Base-by-base conservation (phyloP, 1,140 invertebrate species). In the roundworm (Caenorhabditis elegans) region DNA sequence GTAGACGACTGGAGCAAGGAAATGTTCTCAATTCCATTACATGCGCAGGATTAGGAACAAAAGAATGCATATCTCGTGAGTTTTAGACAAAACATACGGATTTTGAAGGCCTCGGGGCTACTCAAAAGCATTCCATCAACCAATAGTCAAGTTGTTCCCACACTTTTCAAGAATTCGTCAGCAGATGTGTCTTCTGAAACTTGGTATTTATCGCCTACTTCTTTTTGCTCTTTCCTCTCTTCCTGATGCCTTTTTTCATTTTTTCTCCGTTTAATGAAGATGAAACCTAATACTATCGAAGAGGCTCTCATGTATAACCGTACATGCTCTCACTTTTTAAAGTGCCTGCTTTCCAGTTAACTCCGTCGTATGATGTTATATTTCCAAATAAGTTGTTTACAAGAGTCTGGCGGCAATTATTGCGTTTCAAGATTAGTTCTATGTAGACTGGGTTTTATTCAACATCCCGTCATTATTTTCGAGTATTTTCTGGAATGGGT, bases 101-200 rank as follows among this genome's bases (percentile, higher is more conserved):
- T 8, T 31, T 34, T 8, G 19, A 1, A 22, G 19, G 53, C 53
- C 53, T 17, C 28, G n/a, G 53, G 53, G 6, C 26, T 34, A 60
- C n/a, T n/a, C n/a, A n/a, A n/a, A n/a, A n/a, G n/a, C n/a, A n/a
- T n/a, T n/a, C n/a, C n/a, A n/a, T n/a, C n/a, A n/a, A n/a, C n/a
- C n/a, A n/a, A n/a, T n/a, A n/a, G n/a, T n/a, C n/a, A n/a, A n/a
- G n/a, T n/a, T n/a, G n/a, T 55, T 55, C 51, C 15, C 60, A 70
- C 60, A 70, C 34, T 70, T 39, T 39, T 70, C n/a, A 70, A 70
- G 17, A 22, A 70, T 36, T 70, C 60, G n/a, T 70, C 60, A 70
- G 34, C 8, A 3, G 55, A 55, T 28, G 53, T 34, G 53, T 60
- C 60, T 70, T 70, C 60, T 70, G 60, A 70, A 70, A 70, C 60